Evolutionary conservation across 2,797 vertebrate species (phyloP).

Genomic region (Helostoma temminkii): DNA sequence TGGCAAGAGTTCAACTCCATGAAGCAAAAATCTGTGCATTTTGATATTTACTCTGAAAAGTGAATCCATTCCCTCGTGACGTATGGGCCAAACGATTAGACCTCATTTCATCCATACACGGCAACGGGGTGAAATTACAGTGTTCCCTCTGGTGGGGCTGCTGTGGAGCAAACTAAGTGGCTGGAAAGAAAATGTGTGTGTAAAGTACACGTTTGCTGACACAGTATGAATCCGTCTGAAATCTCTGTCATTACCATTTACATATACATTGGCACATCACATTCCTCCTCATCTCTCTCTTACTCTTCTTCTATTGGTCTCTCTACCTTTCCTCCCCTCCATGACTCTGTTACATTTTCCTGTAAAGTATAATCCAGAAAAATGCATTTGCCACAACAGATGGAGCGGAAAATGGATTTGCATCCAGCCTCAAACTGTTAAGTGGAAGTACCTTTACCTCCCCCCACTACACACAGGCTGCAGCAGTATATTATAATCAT

Average conservation of each 20-base stretch:
- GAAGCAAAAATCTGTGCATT: slow-evolving; percentile 37
- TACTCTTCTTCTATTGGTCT: slow-evolving; percentile 23
- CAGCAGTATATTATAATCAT: slow-evolving; percentile 42
- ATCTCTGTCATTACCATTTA: slow-evolving; percentile 64
- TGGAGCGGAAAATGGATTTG: slow-evolving; percentile 77
- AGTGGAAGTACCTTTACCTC: slow-evolving; percentile 53
- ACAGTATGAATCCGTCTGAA: slow-evolving; percentile 45
- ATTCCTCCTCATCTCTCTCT: slow-evolving; percentile 30
- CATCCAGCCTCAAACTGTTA: slow-evolving; percentile 60
- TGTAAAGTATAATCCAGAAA: slow-evolving; percentile 67
- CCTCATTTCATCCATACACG: slow-evolving; percentile 48
- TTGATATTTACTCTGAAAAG: slow-evolving; percentile 61
- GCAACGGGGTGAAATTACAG: slow-evolving; percentile 46
- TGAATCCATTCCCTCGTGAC: slow-evolving; percentile 34
- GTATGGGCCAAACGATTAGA: slow-evolving; percentile 59
- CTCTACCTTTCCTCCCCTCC: slow-evolving; percentile 30
- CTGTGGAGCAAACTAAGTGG: slow-evolving; percentile 27
- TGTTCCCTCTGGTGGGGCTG: slow-evolving; percentile 27
- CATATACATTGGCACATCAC: slow-evolving; percentile 59
- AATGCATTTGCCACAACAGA: slow-evolving; percentile 72
- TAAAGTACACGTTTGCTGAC: slow-evolving; percentile 66
- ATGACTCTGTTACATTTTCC: slow-evolving; percentile 40
- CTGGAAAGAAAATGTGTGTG: slow-evolving; percentile 9
- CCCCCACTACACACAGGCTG: slow-evolving; percentile 6
- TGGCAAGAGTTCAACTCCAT: slow-evolving; percentile 38